Evolutionary conservation across 92 coral and sea anemone species (phyloP), one percentile per base, ranked within the genome.

Genomic region (Epizoanthus ramosus): DNA sequence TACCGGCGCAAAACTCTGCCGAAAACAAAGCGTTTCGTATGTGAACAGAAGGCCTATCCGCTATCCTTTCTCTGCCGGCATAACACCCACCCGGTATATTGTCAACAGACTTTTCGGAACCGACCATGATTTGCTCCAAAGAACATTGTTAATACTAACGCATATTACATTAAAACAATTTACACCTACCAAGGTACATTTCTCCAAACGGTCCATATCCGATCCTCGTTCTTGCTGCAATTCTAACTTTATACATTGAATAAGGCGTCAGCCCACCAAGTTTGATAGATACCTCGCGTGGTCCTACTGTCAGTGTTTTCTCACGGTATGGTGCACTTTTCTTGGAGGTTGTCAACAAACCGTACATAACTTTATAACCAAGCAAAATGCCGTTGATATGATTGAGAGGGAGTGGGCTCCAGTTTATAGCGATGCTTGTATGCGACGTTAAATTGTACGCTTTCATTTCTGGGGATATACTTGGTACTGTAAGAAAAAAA

Each of bases 351-450:
- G 39, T 59, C 22, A 85, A 35, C 45, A 75, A 56, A 39, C 63
- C 57, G 85, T 92, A 87, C 21, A 25, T 56, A 0, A 92, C 69
- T 59, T 71, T 73, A 57, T 92, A 92, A 19, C 90, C 91, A 33
- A 54, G 75, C 43, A 90, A 60, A 57, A 59, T 24, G 22, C 96
- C 93, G 71, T 92, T 88, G 61, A 87, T 56, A 41, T 92, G 76
- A 12, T 60, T 73, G 25, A 23, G 68, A 17, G 81, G 92, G 6
- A 92, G 71, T 43, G 91, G 85, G 24, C 71, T 68, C 96, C 96
- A 92, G 23, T 60, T 60, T 14, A 92, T 63, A 15, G 74, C 18
- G 10, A 84, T 61, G 10, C 75, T 65, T 3, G 96, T 83, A 45
- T 90, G 85, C 1, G 93, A 86, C 2, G 93, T 87, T 45, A 90